phyloP scores from a whole-genome alignment of 1,140 invertebrate genomes.

The Drosophila kanapiae region DNA sequence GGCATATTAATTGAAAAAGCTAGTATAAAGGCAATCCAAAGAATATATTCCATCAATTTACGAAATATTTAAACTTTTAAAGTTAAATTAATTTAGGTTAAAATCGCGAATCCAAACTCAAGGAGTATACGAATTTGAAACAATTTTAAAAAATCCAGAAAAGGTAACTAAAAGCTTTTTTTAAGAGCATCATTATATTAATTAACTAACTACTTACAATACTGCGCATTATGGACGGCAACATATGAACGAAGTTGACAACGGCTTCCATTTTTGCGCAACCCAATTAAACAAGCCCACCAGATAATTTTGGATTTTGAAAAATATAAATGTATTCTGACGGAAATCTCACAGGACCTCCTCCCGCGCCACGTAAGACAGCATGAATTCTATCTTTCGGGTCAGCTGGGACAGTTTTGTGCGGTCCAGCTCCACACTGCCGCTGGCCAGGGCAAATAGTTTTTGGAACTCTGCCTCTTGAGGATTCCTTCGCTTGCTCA shows the following conservation, averaged over 20 bases:
- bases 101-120: not conserved
- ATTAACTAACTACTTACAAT: constrained; percentile 2
- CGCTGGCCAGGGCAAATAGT: constrained; percentile 83
- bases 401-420: constrained; percentile 86
- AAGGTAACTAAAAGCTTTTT: no score
- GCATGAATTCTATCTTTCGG: constrained; percentile 90
- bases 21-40: no score
- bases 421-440: constrained; percentile 86
- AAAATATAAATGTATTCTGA: constrained; percentile 28
- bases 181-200: not conserved
- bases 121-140: not conserved
- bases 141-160: not conserved
- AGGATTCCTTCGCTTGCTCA: constrained; percentile 66
- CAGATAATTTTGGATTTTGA: constrained; percentile 8
- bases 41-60: no score
- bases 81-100: not conserved
- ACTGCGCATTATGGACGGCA: not conserved
- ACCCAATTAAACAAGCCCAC: constrained; percentile 1
- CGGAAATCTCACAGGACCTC: constrained; percentile 45
- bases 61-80: no score
- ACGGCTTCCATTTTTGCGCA: constrained; percentile 3
- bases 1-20: no score
- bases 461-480: constrained; percentile 86
- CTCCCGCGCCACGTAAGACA: constrained; percentile 87
- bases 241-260: not conserved